phyloP scores from a whole-genome alignment of 2,113 vertebrate species.

The Phaethornis superciliosus region DNA sequence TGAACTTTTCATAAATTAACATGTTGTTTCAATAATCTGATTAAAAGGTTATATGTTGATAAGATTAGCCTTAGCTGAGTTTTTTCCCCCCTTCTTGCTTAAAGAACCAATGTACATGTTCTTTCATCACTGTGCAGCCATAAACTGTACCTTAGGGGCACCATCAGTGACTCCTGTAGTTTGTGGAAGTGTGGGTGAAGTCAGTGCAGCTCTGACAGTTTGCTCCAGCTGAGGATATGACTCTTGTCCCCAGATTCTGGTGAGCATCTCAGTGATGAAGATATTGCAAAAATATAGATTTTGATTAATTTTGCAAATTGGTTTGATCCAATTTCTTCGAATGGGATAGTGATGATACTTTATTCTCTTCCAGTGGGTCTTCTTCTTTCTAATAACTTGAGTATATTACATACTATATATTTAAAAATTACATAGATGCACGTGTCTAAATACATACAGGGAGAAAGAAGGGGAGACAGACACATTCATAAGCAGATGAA shows the following conservation, averaged over 20 bases:
- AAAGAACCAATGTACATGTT: constrained; percentile 70
- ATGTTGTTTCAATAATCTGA: constrained; percentile 84
- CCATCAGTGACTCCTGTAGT: neutral
- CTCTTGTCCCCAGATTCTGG: neutral
- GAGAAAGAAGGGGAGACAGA: neutral
- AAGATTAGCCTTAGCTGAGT: constrained; percentile 70
- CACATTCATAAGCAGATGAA: neutral
- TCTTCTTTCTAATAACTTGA: neutral
- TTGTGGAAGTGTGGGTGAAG: neutral
- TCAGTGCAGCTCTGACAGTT: neutral
- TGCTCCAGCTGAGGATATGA: neutral
- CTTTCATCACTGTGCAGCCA: neutral
- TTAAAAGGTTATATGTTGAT: constrained; percentile 81
- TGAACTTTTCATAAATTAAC: constrained; percentile 82
- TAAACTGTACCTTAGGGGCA: neutral
- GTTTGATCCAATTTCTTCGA: neutral
- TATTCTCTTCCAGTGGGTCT: neutral
- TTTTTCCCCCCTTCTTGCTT: constrained; percentile 35
- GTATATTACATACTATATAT: neutral
- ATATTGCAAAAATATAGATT: neutral
- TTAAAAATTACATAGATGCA: neutral
- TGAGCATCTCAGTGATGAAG: neutral
- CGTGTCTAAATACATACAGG: neutral
- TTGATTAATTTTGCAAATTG: neutral
- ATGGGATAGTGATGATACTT: neutral